These are phyloP conservation scores for Egretta garzetta DNA, from an alignment of 2,113 vertebrate genomes.

Conservation along the genomic window DNA sequence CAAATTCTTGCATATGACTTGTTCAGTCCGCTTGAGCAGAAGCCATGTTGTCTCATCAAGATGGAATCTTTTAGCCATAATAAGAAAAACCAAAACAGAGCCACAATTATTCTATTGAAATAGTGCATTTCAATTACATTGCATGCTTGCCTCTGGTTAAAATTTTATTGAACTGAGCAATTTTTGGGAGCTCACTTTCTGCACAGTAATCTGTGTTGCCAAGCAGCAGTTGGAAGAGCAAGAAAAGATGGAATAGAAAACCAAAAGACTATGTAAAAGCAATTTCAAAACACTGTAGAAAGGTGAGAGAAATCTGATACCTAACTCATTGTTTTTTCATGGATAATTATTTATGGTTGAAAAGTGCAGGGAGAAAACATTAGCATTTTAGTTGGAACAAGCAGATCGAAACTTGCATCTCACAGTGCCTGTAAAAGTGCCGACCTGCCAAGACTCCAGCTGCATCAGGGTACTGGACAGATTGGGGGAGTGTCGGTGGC, in stretches of 20 bases:
- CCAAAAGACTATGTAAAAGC: not conserved
- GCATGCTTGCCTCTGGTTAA: not conserved
- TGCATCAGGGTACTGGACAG: conserved; percentile 30
- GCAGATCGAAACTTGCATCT: not conserved
- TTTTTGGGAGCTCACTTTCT: conserved; percentile 1
- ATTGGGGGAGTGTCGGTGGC: conserved; percentile 17
- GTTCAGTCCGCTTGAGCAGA: not conserved
- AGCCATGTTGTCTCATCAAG: not conserved
- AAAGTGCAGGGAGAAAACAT: not conserved
- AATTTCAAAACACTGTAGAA: not conserved
- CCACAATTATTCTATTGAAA: not conserved
- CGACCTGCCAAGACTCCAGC: conserved; percentile 2
- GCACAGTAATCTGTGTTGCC: not conserved
- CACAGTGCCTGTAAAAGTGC: not conserved
- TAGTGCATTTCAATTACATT: not conserved
- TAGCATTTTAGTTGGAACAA: not conserved
- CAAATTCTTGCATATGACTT: not conserved
- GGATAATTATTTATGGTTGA: conserved; percentile 17
- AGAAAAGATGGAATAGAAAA: not conserved
- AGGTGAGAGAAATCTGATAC: not conserved
- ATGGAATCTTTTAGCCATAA: not conserved
- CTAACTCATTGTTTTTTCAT: not conserved
- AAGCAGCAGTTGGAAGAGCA: conserved; percentile 12
- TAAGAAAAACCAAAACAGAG: not conserved
- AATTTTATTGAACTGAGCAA: conserved; percentile 9